phyloP scores from a whole-genome alignment of 1,140 invertebrate species.

The Drosophila hydei region DNA sequence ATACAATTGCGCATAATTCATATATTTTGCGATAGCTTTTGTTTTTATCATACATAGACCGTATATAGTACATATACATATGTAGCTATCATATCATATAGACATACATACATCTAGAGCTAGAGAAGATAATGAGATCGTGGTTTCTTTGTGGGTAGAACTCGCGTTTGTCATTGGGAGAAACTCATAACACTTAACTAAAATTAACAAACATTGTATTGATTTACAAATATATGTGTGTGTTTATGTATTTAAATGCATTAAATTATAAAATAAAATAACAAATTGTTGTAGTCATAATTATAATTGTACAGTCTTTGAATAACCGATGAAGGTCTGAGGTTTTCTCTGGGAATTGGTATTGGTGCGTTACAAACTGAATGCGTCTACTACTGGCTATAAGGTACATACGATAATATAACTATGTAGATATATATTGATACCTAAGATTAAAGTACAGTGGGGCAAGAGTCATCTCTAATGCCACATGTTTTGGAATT shows the following conservation, averaged over 20 bases:
- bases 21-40: constrained; percentile 47
- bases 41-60: constrained; percentile 31
- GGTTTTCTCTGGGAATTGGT: constrained; percentile 59
- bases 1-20: constrained; percentile 33
- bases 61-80: not conserved
- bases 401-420: constrained; percentile 56
- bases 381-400: constrained; percentile 57
- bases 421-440: constrained; percentile 26
- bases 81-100: constrained; percentile 9
- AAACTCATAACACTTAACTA: constrained; percentile 55
- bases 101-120: constrained; percentile 31
- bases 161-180: constrained; percentile 9
- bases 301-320: constrained; percentile 64
- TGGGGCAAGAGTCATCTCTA: constrained; percentile 21
- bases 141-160: constrained; percentile 59
- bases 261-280: constrained; percentile 22
- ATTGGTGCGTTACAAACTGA: constrained; percentile 40
- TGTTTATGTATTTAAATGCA: constrained; percentile 11
- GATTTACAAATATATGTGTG: constrained; percentile 29
- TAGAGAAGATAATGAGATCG: constrained; percentile 64
- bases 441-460: constrained; percentile 29
- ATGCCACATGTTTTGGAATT: constrained; percentile 37
- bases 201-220: constrained; percentile 47
- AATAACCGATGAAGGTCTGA: constrained; percentile 64
- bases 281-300: constrained; percentile 5